Evolutionary conservation across 2,797 vertebrate species (phyloP).

Genomic region (Catharus ustulatus): DNA sequence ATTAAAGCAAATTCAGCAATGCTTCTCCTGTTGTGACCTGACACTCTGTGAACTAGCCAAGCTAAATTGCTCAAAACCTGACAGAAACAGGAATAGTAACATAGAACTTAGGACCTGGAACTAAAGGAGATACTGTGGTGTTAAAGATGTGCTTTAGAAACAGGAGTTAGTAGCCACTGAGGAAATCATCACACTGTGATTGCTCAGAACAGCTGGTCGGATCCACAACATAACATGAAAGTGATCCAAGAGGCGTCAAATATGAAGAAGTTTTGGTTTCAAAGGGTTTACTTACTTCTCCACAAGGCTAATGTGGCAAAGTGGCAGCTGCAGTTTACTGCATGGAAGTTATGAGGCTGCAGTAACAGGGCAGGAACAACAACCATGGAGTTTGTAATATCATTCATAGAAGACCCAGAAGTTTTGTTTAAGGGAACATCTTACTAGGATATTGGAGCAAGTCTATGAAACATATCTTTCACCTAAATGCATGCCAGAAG

Average conservation of each 20-base stretch:
- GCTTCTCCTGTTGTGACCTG: neutral
- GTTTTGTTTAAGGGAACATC: neutral
- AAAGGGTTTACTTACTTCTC: slow-evolving; percentile 43
- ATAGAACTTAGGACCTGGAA: slow-evolving; percentile 15
- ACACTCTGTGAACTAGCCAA: neutral
- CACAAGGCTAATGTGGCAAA: slow-evolving; percentile 18
- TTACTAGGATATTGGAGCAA: neutral
- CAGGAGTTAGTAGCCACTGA: neutral
- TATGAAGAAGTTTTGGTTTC: slow-evolving; percentile 54
- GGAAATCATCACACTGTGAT: slow-evolving; percentile 13
- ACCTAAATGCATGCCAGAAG: neutral
- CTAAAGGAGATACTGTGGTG: slow-evolving; percentile 21
- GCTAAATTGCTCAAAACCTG: slow-evolving; percentile 20
- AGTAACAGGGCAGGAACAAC: neutral
- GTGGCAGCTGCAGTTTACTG: slow-evolving; percentile 44
- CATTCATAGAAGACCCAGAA: neutral
- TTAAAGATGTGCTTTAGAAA: slow-evolving; percentile 42
- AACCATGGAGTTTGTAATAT: neutral
- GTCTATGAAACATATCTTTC: neutral
- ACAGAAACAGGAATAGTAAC: neutral
- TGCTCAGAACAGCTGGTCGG: slow-evolving; percentile 21
- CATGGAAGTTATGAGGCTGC: neutral
- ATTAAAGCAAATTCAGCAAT: neutral
- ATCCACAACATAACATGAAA: slow-evolving; percentile 19
- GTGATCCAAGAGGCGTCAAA: slow-evolving; percentile 32